These are phyloP conservation scores for Chloroclystis v-ata DNA, from an alignment of 2,888 invertebrate genomes.

Conservation along the genomic window DNA sequence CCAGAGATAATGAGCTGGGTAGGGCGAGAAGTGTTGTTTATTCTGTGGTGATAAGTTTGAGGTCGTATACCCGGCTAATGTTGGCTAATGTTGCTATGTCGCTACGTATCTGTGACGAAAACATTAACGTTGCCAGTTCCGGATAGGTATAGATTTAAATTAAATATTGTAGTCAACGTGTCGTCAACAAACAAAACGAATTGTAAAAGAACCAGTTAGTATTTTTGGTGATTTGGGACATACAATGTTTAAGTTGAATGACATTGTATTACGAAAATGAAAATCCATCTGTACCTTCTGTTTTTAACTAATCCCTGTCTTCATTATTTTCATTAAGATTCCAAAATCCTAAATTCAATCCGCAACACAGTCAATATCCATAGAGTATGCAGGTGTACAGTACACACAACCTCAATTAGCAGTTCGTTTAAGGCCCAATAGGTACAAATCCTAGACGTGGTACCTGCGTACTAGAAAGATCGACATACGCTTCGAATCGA, in stretches of 20 bases:
- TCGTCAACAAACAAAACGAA: too few species aligned
- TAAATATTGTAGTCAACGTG: too few species aligned
- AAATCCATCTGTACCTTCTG: too few species aligned
- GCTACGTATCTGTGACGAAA: slow-evolving; percentile 1
- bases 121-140: neutral
- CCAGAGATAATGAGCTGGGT: slow-evolving; percentile 74
- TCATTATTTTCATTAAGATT: too few species aligned
- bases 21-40: slow-evolving; percentile 41
- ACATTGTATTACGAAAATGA: too few species aligned
- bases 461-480: slow-evolving; percentile 35
- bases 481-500: slow-evolving; percentile 58
- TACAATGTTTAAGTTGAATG: too few species aligned
- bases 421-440: slow-evolving; percentile 5
- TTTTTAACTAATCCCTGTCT: too few species aligned
- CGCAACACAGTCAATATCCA: neutral
- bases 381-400: too few species aligned
- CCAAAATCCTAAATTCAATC: neutral
- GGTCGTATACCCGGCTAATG: slow-evolving; percentile 46
- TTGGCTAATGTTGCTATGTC: slow-evolving; percentile 23
- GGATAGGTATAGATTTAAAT: neutral
- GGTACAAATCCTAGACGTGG: slow-evolving; percentile 12
- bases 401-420: slow-evolving; percentile 5
- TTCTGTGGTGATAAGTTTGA: slow-evolving; percentile 65
- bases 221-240: too few species aligned
- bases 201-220: too few species aligned